A percentile compares a stretch with the other conserved stretches of the same genome.
phyloP scores from a whole-genome alignment of 2,113 vertebrate genomes.

The Echinops telfairi region DNA sequence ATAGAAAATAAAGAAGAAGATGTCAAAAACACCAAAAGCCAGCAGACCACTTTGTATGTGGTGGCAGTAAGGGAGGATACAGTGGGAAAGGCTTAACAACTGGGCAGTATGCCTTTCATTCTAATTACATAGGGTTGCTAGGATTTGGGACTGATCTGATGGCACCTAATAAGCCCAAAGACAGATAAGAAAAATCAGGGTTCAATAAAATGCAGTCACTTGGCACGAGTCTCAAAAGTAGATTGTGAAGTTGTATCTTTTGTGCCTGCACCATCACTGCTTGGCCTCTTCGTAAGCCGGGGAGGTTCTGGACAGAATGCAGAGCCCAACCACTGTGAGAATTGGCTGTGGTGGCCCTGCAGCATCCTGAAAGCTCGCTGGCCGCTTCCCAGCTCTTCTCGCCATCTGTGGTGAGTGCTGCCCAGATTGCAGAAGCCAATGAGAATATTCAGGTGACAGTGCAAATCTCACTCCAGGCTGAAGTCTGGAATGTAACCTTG shows the following conservation, averaged over 20 bases:
- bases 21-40: too few species aligned
- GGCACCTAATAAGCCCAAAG: too few species aligned
- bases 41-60: neutral
- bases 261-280: rapidly evolving
- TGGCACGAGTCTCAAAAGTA: neutral
- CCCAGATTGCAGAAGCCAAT: conserved; percentile 7
- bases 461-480: neutral
- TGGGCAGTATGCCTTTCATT: too few species aligned
- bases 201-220: conserved; percentile 18
- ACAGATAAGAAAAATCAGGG: conserved; percentile 6
- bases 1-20: neutral
- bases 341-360: neutral
- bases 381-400: neutral
- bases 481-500: conserved; percentile 40
- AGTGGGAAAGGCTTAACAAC: too few species aligned
- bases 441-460: neutral
- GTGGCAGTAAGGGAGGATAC: neutral
- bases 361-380: neutral
- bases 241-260: neutral
- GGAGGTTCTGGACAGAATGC: neutral
- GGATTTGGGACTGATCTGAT: too few species aligned
- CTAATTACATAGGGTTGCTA: too few species aligned
- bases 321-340: neutral
- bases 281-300: neutral
- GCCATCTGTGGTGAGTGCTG: neutral